Evolutionary conservation across 2,113 vertebrate genomes (phyloP).

Genomic region (Dasyprocta punctata): DNA sequence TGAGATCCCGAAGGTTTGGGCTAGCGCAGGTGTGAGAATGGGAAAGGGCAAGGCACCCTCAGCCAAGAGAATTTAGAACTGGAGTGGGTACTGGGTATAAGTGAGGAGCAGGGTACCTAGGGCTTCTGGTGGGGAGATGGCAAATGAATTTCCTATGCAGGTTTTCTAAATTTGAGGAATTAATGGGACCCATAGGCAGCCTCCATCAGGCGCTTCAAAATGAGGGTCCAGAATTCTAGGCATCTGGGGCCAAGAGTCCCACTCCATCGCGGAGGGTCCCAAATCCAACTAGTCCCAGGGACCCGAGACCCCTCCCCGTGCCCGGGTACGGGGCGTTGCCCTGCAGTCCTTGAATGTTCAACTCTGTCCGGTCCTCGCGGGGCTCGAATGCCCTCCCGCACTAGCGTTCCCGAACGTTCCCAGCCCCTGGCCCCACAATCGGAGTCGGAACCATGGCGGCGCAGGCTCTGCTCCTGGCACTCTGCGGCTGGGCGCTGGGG

Average conservation of each 20-base stretch:
- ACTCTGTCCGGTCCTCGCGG: not conserved
- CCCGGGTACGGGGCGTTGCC: not conserved
- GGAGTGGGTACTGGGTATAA: not conserved
- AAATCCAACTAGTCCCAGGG: not conserved
- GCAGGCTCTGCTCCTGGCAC: not conserved
- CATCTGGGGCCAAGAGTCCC: not conserved
- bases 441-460: not conserved
- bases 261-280: not conserved
- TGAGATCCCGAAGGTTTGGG: not conserved
- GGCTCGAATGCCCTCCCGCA: no score
- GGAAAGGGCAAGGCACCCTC: not conserved
- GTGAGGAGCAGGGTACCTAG: not conserved
- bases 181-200: not conserved
- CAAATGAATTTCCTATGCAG: not conserved
- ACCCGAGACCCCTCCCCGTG: not conserved
- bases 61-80: not conserved
- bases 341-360: not conserved
- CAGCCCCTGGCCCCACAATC: not conserved
- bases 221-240: not conserved
- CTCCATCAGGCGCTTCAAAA: not conserved
- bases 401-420: not conserved
- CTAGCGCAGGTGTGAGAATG: no score
- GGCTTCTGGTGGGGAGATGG: not conserved
- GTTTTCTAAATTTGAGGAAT: not conserved
- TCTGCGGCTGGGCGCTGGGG: conserved; percentile 19